Base-by-base conservation (phyloP, 1,140 invertebrate genomes). In the Drosophila arawakana region DNA sequence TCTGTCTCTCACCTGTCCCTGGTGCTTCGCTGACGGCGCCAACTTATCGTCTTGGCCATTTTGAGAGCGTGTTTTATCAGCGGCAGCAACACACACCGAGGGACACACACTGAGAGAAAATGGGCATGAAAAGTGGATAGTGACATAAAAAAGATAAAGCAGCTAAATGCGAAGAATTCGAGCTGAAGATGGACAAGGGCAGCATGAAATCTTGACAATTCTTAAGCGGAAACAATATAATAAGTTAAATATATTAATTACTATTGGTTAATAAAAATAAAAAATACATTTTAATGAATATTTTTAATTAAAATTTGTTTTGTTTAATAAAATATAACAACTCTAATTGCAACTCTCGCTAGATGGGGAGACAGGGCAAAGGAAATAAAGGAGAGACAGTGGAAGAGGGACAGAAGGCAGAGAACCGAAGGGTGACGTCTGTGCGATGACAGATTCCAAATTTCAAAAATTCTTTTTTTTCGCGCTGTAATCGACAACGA, bases 401-500 rank as follows among this genome's bases (percentile, higher is more conserved):
- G 37, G 37, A 39, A 9, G 4, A 7, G 8, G 37, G 8, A 0
- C 37, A 9, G 37, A 39, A 8, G 15, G 15, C 15, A 15, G 10
- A 39, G 10, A 8, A 39, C 8, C 6, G 10, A 39, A 9, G 37
- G 8, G 9, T 10, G 11, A 41, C 9, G 11, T 41, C 9, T 10
- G 2, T 25, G 18, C 11, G 8, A 2, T 25, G 21, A 11, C 8
- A 21, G 21, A 8, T 41, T 41, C 25, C 25, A 21, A 57, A 15
- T 57, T 41, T 21, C 30, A 52, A 10, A 47, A 65, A 43, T 65
- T 71, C 37, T 59, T 66, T 49, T 58, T 75, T 71, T 75, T 75
- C 43, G 73, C 73, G 54, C 55, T 75, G 52, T 84, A 84, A 84
- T 84, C 82, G 75, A 76, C 18, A 46, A 46, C 7, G 41, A 78